Evolutionary conservation across 2,113 vertebrate species (phyloP).

Genomic region (Catharus fuscescens): DNA sequence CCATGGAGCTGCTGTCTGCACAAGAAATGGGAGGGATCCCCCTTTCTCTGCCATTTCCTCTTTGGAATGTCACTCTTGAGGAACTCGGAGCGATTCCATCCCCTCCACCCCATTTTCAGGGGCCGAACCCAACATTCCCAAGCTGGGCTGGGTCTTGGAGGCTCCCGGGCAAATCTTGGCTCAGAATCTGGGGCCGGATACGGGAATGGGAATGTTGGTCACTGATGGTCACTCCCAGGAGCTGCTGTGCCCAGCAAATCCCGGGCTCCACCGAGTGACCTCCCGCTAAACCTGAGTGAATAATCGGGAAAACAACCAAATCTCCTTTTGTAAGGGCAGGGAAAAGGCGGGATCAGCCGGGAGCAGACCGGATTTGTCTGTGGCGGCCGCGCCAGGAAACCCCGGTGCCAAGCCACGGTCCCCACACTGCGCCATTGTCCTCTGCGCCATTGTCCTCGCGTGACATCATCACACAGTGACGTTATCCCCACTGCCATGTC

Average conservation of each 20-base stretch:
- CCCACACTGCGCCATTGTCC: neutral
- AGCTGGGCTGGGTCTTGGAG: rapidly evolving
- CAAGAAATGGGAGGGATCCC: rapidly evolving
- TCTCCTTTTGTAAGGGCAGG: conserved; percentile 44
- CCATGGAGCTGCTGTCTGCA: rapidly evolving
- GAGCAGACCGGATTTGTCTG: conserved; percentile 25
- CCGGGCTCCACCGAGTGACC: neutral
- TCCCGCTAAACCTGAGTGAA: neutral
- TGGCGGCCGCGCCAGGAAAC: neutral
- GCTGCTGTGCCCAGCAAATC: neutral
- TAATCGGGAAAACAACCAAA: conserved; percentile 17
- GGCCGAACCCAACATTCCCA: neutral
- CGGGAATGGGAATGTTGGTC: neutral
- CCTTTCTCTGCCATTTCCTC: neutral
- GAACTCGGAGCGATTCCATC: rapidly evolving
- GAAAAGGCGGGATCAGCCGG: conserved; percentile 12
- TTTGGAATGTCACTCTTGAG: too few species aligned
- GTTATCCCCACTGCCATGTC: rapidly evolving
- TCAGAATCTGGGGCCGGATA: rapidly evolving
- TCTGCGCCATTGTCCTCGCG: rapidly evolving
- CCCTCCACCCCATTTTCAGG: neutral
- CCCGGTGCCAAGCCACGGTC: neutral
- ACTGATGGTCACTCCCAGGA: rapidly evolving
- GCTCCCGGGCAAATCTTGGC: neutral
- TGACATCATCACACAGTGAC: rapidly evolving